Base-by-base conservation (phyloP, 2,113 vertebrate genomes). In the Lutjanus erythropterus region DNA sequence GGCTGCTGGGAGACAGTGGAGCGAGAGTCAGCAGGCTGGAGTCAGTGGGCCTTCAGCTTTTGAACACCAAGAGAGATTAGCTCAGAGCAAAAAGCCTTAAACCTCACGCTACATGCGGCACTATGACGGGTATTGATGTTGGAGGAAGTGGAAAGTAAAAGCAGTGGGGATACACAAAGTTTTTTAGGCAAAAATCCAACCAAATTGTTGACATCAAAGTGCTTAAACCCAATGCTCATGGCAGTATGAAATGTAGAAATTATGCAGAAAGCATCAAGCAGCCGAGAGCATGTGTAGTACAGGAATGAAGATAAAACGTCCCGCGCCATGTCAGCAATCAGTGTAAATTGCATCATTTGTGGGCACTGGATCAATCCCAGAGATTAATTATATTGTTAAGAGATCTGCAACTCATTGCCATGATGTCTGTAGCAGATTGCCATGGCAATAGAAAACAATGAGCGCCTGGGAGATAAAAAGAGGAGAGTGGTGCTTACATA, bases 11-110 rank as follows among this genome's bases (percentile, higher is more conserved):
- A 93, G 90, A 92, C 81, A 76, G 84, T 66, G 67, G 71, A 89
- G 83, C 35, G 75, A 87, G 91, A 85, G 86, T 90, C 90, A 87
- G 81, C 86, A 77, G 80, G 83, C 78, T 88, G 62, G 83, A 93
- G 88, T 92, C 83, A 88, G 90, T 88, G 87, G 91, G 91, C 88
- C 89, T 87, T 89, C 83, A 91, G 91, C 86, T 89, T 90, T 88
- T 89, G 64, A 90, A 91, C 83, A 91, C 79, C 72, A 75, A 50
- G 75, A 86, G 85, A 93, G 93, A 92, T 93, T 90, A 93, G 86
- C 85, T 88, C 62, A 80, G 64, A 88, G 88, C 71, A 88, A 89
- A 42, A 85, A 83, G n/a, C 71, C 80, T 59, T 78, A 89, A 92
- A 90, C 81, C 81, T 72, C 75, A 23, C 67, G 25, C 85, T 61